Evolutionary conservation across 1,140 invertebrate species (phyloP).

Genomic region (Drosophila insularis): DNA sequence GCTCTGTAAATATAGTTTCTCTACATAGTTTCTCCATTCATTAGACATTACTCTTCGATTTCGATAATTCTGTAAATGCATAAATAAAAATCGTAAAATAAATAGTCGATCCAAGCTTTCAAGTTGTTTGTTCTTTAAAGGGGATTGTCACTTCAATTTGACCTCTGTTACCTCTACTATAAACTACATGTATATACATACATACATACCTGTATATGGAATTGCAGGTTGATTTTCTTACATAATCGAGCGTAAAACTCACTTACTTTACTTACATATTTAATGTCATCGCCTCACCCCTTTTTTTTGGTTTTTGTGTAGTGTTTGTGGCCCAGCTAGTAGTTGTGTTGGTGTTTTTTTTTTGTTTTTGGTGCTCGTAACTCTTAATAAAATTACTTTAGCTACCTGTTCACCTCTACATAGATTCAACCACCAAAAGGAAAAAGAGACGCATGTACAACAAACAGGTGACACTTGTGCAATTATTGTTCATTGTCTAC

Average conservation of each 20-base stretch:
- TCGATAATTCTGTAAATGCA: too few species aligned
- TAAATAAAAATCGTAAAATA: too few species aligned
- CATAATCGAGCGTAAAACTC: constrained; percentile 44
- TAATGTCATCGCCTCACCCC: constrained; percentile 9
- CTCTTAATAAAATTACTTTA: constrained; percentile 22
- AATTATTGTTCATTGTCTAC: constrained; percentile 64
- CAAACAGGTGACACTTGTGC: constrained; percentile 66
- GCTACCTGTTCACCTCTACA: constrained; percentile 23
- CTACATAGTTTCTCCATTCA: too few species aligned
- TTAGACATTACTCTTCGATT: too few species aligned
- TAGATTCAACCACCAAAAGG: constrained; percentile 34
- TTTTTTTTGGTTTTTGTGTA: constrained; percentile 10
- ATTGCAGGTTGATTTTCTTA: constrained; percentile 27
- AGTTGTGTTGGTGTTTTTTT: not conserved
- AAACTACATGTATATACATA: too few species aligned
- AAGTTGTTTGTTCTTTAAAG: too few species aligned
- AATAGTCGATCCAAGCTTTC: too few species aligned
- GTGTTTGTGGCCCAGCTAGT: constrained; percentile 26
- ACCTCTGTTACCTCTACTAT: too few species aligned
- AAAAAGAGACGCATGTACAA: not conserved
- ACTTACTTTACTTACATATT: constrained; percentile 24
- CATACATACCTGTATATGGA: too few species aligned
- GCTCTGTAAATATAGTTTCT: too few species aligned
- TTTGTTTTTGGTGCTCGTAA: constrained; percentile 18
- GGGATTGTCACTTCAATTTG: too few species aligned